Evolutionary conservation across 2,113 vertebrate genomes (phyloP).

Genomic region (Cavia porcellus): DNA sequence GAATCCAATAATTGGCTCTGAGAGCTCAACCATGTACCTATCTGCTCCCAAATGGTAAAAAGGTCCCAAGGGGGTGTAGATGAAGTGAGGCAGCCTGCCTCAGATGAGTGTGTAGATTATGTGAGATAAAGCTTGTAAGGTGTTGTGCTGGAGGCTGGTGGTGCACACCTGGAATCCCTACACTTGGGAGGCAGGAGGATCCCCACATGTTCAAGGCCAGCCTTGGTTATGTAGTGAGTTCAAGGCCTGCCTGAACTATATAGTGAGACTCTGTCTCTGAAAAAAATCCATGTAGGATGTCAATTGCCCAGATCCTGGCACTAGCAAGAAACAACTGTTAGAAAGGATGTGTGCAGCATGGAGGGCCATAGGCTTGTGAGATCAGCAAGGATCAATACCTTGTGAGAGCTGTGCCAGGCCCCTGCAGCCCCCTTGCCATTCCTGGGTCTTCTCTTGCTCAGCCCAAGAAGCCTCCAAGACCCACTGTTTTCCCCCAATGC

Average conservation of each 20-base stretch:
- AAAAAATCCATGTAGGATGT: not conserved
- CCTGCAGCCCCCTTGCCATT: too few relatives aligned
- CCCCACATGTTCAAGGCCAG: not conserved
- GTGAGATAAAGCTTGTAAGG: rapidly evolving
- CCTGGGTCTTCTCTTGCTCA: not conserved
- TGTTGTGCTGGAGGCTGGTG: not conserved
- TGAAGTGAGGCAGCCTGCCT: not conserved
- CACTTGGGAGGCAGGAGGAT: not conserved
- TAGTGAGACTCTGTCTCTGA: not conserved
- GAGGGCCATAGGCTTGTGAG: not conserved
- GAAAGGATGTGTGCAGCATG: not conserved
- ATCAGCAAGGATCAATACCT: not conserved
- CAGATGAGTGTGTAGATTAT: not conserved
- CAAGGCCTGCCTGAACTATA: not conserved
- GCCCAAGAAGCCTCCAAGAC: not conserved
- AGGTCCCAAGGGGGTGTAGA: not conserved
- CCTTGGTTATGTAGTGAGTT: not conserved
- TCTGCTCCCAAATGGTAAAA: not conserved
- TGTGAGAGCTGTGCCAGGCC: not conserved
- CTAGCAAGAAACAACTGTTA: not conserved
- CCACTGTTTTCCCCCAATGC: not conserved
- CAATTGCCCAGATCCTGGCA: not conserved
- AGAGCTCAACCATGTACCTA: not conserved
- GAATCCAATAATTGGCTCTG: not conserved
- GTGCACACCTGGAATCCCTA: not conserved